Base-by-base conservation (phyloP, 2,113 vertebrate genomes). In the Alexandromys fortis region DNA sequence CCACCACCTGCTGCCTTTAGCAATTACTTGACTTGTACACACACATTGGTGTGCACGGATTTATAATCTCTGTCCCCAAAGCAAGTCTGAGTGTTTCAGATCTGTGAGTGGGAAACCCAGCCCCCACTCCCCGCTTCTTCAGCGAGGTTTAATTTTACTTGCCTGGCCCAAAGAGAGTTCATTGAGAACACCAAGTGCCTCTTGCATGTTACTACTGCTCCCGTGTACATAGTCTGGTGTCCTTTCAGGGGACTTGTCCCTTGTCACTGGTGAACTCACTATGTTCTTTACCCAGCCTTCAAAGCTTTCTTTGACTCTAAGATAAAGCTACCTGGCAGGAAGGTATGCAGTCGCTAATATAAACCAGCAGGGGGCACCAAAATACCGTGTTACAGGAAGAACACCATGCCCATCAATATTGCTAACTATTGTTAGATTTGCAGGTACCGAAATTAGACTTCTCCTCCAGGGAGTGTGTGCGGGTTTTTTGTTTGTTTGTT, bases 351-450 rank as follows among this genome's bases (percentile, higher is more conserved):
- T 67, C 47, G 61, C 33, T 72, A 21, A 93, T 67, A 55, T 47
- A 26, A 2, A 95, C 78, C 92, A 95, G 61, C 45, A 97, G 96
- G 83, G 52, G 73, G 78, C 17, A 2, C n/a, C 49, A 86, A 88
- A 91, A 92, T 7, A 67, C 22, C 85, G 38, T n/a, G n/a, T 28
- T 21, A 22, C 81, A 67, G 86, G 19, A 87, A 79, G 35, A 35
- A 19, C 24, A 14, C 22, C 11, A 35, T 58, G 28, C n/a, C 38
- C 75, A 83, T 68, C 33, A 47, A 81, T 52, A 17, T 12, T 38
- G 19, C 77, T 35, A 21, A 76, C 30, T 72, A 52, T 89, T 88
- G 79, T 55, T 76, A 96, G 49, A 73, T 86, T 70, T 81, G 42
- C 70, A 76, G 24, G 13, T 55, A 55, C 24, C 47, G 22, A 86